Evolutionary conservation across 2,888 invertebrate species (phyloP).

Genomic region (Lucinisca nassula): DNA sequence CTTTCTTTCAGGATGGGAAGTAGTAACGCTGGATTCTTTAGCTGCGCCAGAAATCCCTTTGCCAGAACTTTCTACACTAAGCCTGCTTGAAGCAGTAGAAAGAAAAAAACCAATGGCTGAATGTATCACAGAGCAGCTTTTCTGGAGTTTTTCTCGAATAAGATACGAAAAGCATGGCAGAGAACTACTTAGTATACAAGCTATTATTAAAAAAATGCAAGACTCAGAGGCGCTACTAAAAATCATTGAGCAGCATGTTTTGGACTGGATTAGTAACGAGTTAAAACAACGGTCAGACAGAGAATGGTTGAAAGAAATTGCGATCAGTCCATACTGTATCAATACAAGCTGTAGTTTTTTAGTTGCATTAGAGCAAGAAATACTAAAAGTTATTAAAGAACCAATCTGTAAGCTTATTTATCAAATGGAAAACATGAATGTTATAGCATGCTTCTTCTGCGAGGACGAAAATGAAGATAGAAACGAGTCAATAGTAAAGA

Average conservation of each 20-base stretch:
- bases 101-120: conserved; percentile 38
- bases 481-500: conserved; percentile 24
- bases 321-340: conserved; percentile 52
- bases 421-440: conserved; percentile 50
- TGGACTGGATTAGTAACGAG: neutral
- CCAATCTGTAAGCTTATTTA: conserved; percentile 65
- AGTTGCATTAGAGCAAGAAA: conserved; percentile 59
- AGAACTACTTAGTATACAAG: conserved; percentile 52
- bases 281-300: neutral
- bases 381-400: conserved; percentile 44
- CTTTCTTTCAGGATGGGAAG: conserved; percentile 70
- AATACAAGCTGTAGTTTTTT: conserved; percentile 48
- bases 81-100: conserved; percentile 49
- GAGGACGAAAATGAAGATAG: conserved; percentile 26
- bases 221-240: conserved; percentile 17
- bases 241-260: conserved; percentile 17
- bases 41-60: conserved; percentile 51
- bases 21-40: conserved; percentile 67
- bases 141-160: conserved; percentile 73
- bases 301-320: conserved; percentile 64
- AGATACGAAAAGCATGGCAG: conserved; percentile 55
- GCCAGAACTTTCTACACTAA: conserved; percentile 17
- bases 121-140: conserved; percentile 64
- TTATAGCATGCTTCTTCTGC: conserved; percentile 55
- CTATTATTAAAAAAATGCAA: conserved; percentile 44